Conservation (phyloP, 2,113 vertebrate genomes). For the Eonycteris spelaea region DNA sequence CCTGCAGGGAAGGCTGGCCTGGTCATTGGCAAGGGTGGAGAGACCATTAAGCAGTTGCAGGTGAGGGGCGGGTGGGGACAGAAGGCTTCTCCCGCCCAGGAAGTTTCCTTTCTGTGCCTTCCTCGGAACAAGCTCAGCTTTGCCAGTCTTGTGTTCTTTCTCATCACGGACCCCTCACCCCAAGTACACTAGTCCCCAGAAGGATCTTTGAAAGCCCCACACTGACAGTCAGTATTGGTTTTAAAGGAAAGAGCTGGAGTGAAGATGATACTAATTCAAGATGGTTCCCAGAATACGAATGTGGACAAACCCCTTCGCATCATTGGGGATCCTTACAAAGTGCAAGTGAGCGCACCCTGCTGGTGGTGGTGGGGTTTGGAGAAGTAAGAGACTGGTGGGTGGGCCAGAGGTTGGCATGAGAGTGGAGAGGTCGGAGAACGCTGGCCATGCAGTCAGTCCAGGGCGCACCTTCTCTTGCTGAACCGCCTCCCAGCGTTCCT, state of each 20-base stretch:
- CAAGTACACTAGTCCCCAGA: not conserved
- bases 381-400: not conserved
- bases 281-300: constrained; percentile 92
- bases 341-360: constrained; percentile 84
- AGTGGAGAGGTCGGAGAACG: not conserved
- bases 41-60: constrained; percentile 96
- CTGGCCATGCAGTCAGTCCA: not conserved
- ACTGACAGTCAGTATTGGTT: not conserved
- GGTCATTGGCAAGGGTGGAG: constrained; percentile 95
- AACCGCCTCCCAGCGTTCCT: not conserved
- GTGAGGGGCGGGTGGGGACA: constrained; percentile 72
- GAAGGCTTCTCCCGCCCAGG: not conserved
- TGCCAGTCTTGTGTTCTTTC: not conserved
- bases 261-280: constrained; percentile 97
- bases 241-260: constrained; percentile 92
- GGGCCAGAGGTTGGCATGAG: not conserved
- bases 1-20: constrained; percentile 93
- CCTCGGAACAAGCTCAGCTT: not conserved
- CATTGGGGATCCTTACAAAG: constrained; percentile 95
- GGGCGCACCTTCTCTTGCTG: not conserved
- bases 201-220: not conserved
- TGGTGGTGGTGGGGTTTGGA: not conserved
- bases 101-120: not conserved
- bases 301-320: constrained; percentile 94
- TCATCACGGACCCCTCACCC: not conserved